Conservation (phyloP, 2,797 vertebrate species). For the Diplodus puntazzo region DNA sequence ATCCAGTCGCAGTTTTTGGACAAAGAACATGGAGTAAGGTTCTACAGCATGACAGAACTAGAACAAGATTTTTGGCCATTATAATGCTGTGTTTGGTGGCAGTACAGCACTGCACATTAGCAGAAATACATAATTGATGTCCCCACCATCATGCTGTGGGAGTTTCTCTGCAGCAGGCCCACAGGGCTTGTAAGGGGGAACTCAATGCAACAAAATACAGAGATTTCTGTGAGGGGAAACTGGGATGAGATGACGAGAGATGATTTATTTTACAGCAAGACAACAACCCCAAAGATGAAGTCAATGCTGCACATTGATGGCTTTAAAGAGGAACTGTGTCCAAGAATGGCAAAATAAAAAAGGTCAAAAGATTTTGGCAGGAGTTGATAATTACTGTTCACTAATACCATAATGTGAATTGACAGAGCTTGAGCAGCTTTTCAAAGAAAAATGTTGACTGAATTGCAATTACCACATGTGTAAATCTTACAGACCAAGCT, state of each 20-base stretch:
- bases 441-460: not conserved
- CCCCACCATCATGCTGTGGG: not conserved
- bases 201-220: slow-evolving; percentile 5
- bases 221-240: slow-evolving; percentile 5
- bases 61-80: not conserved
- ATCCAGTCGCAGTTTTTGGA: too few relatives aligned
- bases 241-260: not conserved
- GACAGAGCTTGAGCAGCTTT: not conserved
- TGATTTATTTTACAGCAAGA: slow-evolving; percentile 17
- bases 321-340: not conserved
- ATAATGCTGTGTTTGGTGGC: not conserved
- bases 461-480: not conserved
- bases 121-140: not conserved
- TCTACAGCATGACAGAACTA: not conserved
- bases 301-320: not conserved
- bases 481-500: not conserved
- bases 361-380: not conserved
- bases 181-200: not conserved
- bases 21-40: not conserved
- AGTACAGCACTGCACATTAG: not conserved
- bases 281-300: slow-evolving; percentile 3
- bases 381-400: not conserved
- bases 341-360: not conserved
- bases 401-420: not conserved
- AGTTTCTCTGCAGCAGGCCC: slow-evolving; percentile 1